phyloP scores from a whole-genome alignment of 2,113 vertebrate genomes.

The Tyto alba region DNA sequence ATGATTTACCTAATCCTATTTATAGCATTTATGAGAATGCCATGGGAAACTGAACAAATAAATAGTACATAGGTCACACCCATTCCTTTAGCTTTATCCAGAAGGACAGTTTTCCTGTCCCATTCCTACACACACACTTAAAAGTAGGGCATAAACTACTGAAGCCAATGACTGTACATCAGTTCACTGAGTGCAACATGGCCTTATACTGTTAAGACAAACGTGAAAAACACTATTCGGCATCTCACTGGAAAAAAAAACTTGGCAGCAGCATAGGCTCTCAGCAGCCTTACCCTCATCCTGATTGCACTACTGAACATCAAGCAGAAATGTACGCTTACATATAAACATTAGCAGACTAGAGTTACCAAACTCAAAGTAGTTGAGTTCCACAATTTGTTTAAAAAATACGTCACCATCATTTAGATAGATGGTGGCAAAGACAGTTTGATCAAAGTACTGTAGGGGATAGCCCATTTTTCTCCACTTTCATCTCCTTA shows the following conservation, averaged over 20 bases:
- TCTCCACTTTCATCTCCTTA: not conserved
- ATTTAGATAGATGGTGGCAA: not conserved
- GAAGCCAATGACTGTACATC: not conserved
- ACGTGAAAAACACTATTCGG: not conserved
- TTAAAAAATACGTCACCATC: not conserved
- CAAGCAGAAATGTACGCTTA: not conserved
- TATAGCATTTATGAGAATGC: not conserved
- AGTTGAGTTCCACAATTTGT: not conserved
- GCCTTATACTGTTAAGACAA: not conserved
- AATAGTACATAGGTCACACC: not conserved
- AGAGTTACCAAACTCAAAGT: not conserved
- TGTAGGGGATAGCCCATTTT: not conserved
- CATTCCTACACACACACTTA: not conserved
- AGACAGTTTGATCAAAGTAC: not conserved
- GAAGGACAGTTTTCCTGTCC: not conserved
- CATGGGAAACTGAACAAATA: not conserved
- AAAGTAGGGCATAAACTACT: not conserved
- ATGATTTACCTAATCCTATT: not conserved
- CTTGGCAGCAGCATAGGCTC: not conserved
- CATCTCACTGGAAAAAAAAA: not conserved
- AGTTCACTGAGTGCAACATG: not conserved
- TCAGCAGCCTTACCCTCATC: not conserved
- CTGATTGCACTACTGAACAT: not conserved
- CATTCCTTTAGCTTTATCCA: not conserved
- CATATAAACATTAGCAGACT: not conserved